Percentiles rank a stretch among this genome's conserved stretches.
phyloP scores from a whole-genome alignment of 37 sponge, comb jelly and placozoan genomes.

The Halichondria panicea region DNA sequence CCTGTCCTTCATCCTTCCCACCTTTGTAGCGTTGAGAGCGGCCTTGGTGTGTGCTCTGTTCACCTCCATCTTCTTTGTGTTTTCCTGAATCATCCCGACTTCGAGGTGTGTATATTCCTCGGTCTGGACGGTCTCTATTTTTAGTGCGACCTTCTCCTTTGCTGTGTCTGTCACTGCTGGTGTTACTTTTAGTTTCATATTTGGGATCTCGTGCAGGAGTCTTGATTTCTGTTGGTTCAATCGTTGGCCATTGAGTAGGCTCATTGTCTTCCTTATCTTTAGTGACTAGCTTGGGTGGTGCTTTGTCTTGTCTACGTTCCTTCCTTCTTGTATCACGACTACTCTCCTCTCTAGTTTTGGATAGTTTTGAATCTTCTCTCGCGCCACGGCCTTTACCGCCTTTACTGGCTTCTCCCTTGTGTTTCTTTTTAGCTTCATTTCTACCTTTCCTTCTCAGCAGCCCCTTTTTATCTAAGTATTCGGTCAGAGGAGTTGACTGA shows the following conservation, averaged over 20 bases:
- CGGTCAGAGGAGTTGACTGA: conserved; percentile 65
- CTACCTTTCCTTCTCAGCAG: conserved; percentile 3
- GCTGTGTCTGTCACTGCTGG: neutral
- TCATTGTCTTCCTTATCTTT: neutral
- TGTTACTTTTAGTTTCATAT: neutral
- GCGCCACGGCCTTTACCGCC: neutral
- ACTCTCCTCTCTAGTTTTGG: neutral
- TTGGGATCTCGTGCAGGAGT: no score
- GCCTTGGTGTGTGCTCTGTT: neutral
- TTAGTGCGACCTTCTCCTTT: neutral
- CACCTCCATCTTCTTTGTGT: neutral
- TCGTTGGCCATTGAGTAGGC: neutral
- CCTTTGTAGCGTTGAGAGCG: neutral
- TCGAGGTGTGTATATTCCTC: conserved; percentile 3
- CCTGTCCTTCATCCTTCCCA: conserved; percentile 1
- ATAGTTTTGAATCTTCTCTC: neutral
- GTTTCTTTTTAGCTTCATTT: neutral
- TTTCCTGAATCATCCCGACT: conserved; percentile 4
- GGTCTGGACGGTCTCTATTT: neutral
- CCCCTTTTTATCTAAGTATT: conserved; percentile 71
- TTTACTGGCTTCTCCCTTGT: neutral
- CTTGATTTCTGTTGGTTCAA: no score
- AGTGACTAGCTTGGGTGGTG: neutral
- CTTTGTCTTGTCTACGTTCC: neutral
- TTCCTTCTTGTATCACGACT: conserved; percentile 1